Evolutionary conservation across 2,888 invertebrate species (phyloP).

Genomic region (Tortrix viridana): DNA sequence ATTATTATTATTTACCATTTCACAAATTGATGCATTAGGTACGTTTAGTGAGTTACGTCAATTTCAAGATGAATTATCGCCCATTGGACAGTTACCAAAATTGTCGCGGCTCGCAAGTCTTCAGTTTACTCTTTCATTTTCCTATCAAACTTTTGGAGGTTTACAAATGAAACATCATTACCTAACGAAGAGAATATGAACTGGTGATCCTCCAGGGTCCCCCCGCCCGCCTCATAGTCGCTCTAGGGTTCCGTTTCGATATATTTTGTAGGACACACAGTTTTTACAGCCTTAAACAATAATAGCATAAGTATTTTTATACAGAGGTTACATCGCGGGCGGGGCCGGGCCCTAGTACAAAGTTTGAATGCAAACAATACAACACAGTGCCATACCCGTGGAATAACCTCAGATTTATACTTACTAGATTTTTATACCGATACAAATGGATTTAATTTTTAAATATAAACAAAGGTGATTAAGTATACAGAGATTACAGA

Average conservation of each 20-base stretch:
- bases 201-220: conserved; percentile 72
- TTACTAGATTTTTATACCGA: conserved; percentile 84
- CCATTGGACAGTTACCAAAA: conserved; percentile 76
- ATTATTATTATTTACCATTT: conserved; percentile 69
- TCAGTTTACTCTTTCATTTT: conserved; percentile 74
- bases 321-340: conserved; percentile 58
- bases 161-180: conserved; percentile 74
- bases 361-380: conserved; percentile 79
- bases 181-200: conserved; percentile 72
- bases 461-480: conserved; percentile 84
- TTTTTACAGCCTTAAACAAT: conserved; percentile 76
- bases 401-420: conserved; percentile 82
- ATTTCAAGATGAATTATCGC: conserved; percentile 65
- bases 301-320: conserved; percentile 84
- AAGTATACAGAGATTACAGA: conserved; percentile 85
- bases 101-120: conserved; percentile 50
- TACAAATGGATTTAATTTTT: conserved; percentile 85
- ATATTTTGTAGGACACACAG: conserved; percentile 41
- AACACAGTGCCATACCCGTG: conserved; percentile 80
- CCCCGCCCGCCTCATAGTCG: conserved; percentile 58
- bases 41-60: conserved; percentile 68
- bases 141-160: conserved; percentile 84
- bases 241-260: conserved; percentile 65
- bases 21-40: conserved; percentile 68
- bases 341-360: conserved; percentile 65